Conservation (phyloP, 2,113 vertebrate genomes). For the Trichechus manatus region DNA sequence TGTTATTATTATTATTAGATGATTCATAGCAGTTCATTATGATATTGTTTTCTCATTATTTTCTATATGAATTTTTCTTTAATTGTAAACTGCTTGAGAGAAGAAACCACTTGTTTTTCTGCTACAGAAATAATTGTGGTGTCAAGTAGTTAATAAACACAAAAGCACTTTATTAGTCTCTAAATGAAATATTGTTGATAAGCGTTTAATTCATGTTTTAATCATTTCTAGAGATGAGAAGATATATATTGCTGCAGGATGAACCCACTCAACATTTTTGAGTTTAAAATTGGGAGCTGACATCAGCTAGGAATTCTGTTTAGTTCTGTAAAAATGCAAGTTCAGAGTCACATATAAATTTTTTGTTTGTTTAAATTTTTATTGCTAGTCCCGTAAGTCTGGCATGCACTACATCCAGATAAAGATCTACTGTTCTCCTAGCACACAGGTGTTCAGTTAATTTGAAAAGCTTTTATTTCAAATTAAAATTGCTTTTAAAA, state of each 20-base stretch:
- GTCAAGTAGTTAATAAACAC: background rate
- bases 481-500: background rate
- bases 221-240: background rate
- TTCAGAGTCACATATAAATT: background rate
- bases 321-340: background rate
- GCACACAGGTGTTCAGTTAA: background rate
- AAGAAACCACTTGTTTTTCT: background rate
- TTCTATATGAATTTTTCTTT: background rate
- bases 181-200: background rate
- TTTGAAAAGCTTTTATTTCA: conserved; percentile 38
- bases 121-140: background rate
- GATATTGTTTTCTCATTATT: background rate
- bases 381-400: background rate
- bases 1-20: background rate
- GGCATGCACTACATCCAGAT: background rate
- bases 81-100: background rate
- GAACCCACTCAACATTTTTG: background rate
- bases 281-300: background rate
- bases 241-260: no score
- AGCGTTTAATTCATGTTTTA: background rate
- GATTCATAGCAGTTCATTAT: background rate
- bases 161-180: background rate
- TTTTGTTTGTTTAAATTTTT: background rate
- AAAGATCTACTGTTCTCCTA: conserved; percentile 13
- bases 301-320: background rate